Percentiles rank a stretch among this genome's conserved stretches.
These are phyloP conservation scores for Eira barbara DNA, from an alignment of 2,113 vertebrate species.

Conservation along the genomic window DNA sequence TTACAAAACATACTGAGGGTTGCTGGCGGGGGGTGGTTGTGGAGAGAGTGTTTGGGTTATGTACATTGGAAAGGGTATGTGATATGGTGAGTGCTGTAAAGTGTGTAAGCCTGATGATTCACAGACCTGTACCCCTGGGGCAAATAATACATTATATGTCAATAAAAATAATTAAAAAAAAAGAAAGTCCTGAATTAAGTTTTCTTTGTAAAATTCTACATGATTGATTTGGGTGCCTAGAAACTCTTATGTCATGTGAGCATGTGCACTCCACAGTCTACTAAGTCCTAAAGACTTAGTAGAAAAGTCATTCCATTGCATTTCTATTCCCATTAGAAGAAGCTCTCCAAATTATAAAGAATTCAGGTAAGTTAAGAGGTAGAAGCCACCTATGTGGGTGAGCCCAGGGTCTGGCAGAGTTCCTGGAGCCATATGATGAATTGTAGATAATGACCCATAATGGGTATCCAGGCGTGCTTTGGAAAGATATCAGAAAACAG, in stretches of 20 bases:
- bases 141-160: no score
- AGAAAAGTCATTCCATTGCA: neutral
- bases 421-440: neutral
- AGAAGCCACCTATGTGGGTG: rapidly evolving
- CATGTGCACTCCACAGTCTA: neutral
- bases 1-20: no score
- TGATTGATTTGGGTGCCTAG: neutral
- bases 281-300: neutral
- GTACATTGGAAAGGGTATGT: no score
- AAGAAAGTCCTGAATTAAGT: neutral
- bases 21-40: no score
- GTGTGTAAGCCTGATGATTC: no score
- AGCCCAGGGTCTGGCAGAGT: neutral
- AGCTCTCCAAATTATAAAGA: neutral
- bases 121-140: no score
- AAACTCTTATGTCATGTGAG: neutral
- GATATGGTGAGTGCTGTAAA: no score
- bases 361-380: neutral
- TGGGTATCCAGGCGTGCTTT: neutral
- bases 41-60: no score
- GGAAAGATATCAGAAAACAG: neutral
- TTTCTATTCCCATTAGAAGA: neutral
- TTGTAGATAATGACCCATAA: neutral
- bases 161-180: no score
- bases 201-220: neutral